Evolutionary conservation across 64 coral and sea anemone species (phyloP).

Genomic region (Anthopleura sola): DNA sequence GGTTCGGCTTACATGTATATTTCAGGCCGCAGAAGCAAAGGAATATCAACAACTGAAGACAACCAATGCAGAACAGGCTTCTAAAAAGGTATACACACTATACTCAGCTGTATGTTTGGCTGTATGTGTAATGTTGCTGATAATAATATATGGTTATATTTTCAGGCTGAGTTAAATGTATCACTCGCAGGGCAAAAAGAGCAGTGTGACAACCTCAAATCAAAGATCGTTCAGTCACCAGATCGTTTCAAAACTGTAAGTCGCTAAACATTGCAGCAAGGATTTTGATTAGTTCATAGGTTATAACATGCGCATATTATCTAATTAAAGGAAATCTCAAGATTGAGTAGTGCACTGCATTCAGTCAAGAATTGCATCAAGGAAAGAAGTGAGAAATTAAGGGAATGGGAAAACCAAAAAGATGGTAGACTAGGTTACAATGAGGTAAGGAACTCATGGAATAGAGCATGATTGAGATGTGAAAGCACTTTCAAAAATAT

Average conservation of each 20-base stretch:
- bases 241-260: conserved; percentile 83
- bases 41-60: conserved; percentile 42
- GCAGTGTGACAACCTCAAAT: conserved; percentile 65
- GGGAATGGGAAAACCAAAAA: conserved; percentile 37
- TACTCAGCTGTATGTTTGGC: neutral
- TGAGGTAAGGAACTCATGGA: conserved; percentile 25
- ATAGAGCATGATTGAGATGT: too few species aligned
- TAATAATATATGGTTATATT: neutral
- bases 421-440: conserved; percentile 29
- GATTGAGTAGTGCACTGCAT: conserved; percentile 27
- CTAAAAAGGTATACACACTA: conserved; percentile 40
- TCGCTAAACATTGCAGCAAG: neutral
- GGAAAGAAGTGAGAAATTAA: conserved; percentile 24
- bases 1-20: neutral
- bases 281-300: too few species aligned
- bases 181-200: conserved; percentile 68
- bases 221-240: conserved; percentile 89
- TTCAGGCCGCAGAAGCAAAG: conserved; percentile 56
- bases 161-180: conserved; percentile 72
- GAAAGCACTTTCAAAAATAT: too few species aligned
- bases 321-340: conserved; percentile 30
- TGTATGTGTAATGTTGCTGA: too few species aligned
- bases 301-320: neutral
- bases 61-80: conserved; percentile 40
- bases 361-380: conserved; percentile 34